Evolutionary conservation across 2,797 vertebrate species (phyloP).

Genomic region (Lycodopsis pacificus): DNA sequence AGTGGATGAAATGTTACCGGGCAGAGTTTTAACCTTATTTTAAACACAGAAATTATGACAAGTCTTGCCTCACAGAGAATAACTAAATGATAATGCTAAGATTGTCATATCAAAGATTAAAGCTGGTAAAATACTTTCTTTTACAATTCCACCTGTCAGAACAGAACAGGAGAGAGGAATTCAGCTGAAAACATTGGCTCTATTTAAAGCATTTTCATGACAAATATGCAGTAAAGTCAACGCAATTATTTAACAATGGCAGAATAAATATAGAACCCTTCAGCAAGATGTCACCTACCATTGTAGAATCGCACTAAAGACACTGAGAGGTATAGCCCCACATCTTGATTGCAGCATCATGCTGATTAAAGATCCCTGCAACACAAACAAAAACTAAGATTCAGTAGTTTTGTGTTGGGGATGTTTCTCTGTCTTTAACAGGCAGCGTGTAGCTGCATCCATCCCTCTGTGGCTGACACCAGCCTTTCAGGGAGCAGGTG

Average conservation of each 20-base stretch:
- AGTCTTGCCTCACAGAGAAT: background rate
- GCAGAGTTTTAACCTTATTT: background rate
- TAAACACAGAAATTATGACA: background rate
- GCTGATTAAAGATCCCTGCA: conserved; percentile 32
- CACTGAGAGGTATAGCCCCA: background rate
- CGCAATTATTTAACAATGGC: conserved; percentile 15
- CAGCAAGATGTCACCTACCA: background rate
- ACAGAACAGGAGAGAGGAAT: conserved; percentile 21
- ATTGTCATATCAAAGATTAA: conserved; percentile 56
- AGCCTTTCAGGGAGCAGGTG: conserved; percentile 96
- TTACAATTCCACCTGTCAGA: conserved; percentile 54
- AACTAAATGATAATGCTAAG: conserved; percentile 21
- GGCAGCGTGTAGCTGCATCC: conserved; percentile 67
- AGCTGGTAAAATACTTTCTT: conserved; percentile 43
- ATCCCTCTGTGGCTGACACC: conserved; percentile 88
- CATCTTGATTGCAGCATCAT: conserved; percentile 11
- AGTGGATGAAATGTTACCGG: conserved; percentile 20
- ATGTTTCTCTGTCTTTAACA: conserved; percentile 74
- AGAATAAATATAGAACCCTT: background rate
- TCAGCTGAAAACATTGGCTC: conserved; percentile 23
- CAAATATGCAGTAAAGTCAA: conserved; percentile 33
- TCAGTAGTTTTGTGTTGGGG: conserved; percentile 36
- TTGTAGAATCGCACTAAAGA: conserved; percentile 8
- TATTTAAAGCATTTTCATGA: conserved; percentile 38
- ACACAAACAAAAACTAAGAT: conserved; percentile 31